phyloP scores from a whole-genome alignment of 2,888 invertebrate species.

The Aspidiotus destructor region DNA sequence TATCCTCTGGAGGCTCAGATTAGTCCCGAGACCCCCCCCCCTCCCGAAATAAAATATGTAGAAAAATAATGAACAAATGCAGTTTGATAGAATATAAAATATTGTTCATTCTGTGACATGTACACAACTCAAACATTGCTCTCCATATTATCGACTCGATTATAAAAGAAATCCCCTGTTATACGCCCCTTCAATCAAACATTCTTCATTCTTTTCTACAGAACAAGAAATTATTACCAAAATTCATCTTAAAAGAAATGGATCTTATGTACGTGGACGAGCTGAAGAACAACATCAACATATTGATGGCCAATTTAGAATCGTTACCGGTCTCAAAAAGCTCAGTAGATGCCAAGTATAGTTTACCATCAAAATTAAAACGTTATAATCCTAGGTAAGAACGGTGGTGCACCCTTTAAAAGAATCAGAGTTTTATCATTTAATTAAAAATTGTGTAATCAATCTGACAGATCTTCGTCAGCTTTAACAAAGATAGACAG shows the following conservation, averaged over 20 bases:
- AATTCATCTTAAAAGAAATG: constrained; percentile 99
- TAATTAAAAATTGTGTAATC: neutral
- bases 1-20: no score
- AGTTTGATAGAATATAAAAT: neutral
- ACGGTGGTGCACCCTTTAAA: constrained; percentile 86
- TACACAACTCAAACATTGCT: no score
- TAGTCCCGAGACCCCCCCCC: no score
- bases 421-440: constrained; percentile 66
- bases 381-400: constrained; percentile 95
- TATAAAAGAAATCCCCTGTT: no score
- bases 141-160: no score
- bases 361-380: constrained; percentile 85
- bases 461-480: constrained; percentile 64
- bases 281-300: constrained; percentile 91
- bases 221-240: constrained; percentile 96
- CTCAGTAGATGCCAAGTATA: constrained; percentile 93
- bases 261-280: constrained; percentile 98
- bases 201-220: constrained; percentile 42
- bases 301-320: constrained; percentile 97
- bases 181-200: no score
- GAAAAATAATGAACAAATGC: no score
- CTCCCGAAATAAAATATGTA: no score
- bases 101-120: constrained; percentile 12
- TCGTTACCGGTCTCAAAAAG: constrained; percentile 97
- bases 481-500: constrained; percentile 86